phyloP scores from a whole-genome alignment of 2,797 vertebrate genomes.

The Sebastes iracundus region DNA sequence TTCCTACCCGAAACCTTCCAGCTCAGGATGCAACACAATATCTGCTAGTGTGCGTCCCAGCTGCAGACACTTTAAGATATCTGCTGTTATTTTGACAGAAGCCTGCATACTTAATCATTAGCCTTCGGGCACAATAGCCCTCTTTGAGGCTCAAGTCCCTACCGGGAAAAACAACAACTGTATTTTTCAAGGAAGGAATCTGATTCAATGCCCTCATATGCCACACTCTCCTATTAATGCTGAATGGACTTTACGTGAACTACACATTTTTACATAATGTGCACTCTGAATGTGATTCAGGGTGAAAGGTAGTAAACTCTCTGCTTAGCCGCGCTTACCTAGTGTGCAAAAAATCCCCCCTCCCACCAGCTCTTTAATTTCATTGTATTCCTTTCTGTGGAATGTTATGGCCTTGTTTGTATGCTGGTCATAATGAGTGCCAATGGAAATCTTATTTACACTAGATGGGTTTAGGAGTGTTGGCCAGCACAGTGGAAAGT shows the following conservation, averaged over 20 bases:
- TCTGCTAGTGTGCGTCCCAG: conserved; percentile 35
- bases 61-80: conserved; percentile 42
- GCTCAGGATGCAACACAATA: conserved; percentile 51
- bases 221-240: neutral
- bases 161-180: conserved; percentile 39
- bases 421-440: conserved; percentile 45
- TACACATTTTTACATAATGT: conserved; percentile 10
- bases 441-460: conserved; percentile 69
- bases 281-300: neutral
- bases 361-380: conserved; percentile 42
- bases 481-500: conserved; percentile 64
- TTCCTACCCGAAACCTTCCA: conserved; percentile 32
- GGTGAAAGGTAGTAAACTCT: conserved; percentile 25
- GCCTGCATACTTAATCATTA: conserved; percentile 51
- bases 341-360: conserved; percentile 33
- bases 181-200: conserved; percentile 32
- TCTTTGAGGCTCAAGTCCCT: conserved; percentile 35
- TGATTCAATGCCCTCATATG: conserved; percentile 32
- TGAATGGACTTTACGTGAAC: conserved; percentile 46
- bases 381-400: conserved; percentile 42
- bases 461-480: conserved; percentile 45
- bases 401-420: conserved; percentile 47
- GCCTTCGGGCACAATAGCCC: conserved; percentile 32
- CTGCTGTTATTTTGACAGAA: conserved; percentile 57
- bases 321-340: conserved; percentile 32